Evolutionary conservation across 2,888 invertebrate genomes (phyloP).

Genomic region (Apodemia zela): DNA sequence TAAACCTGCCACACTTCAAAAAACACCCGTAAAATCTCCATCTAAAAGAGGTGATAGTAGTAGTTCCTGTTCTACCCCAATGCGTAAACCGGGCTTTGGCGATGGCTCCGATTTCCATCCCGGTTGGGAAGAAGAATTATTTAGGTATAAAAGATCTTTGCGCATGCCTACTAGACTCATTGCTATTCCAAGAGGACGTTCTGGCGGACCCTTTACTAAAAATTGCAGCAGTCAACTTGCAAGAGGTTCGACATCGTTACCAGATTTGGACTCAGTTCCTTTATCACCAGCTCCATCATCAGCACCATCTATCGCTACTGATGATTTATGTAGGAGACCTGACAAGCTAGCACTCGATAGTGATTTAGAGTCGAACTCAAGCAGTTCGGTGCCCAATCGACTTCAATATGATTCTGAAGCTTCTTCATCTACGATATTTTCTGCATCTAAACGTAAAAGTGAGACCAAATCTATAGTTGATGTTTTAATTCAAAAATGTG

Average conservation of each 20-base stretch:
- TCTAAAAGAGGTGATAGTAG: constrained; percentile 55
- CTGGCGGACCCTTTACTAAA: constrained; percentile 78
- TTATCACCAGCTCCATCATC: constrained; percentile 85
- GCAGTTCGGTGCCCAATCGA: constrained; percentile 76
- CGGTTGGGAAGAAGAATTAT: constrained; percentile 92
- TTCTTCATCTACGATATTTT: constrained; percentile 78
- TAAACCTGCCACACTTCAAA: constrained; percentile 41
- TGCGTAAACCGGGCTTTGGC: constrained; percentile 82
- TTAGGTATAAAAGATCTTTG: constrained; percentile 89
- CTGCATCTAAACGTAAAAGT: constrained; percentile 74
- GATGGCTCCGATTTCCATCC: constrained; percentile 87
- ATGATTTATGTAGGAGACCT: constrained; percentile 71
- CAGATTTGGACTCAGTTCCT: constrained; percentile 88
- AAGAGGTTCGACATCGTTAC: constrained; percentile 86
- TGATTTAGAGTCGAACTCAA: constrained; percentile 85
- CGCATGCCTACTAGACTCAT: constrained; percentile 91
- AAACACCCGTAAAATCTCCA: constrained; percentile 59
- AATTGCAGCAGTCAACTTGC: constrained; percentile 68
- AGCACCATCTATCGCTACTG: constrained; percentile 80
- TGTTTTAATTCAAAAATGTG: constrained; percentile 83
- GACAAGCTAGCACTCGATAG: constrained; percentile 80
- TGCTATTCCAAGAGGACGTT: constrained; percentile 84
- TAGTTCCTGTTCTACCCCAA: constrained; percentile 55
- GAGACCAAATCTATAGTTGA: constrained; percentile 82
- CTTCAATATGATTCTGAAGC: constrained; percentile 85